A percentile compares a stretch with the other conserved stretches of the same genome.
Evolutionary conservation across 2,888 invertebrate genomes (phyloP).

Genomic region (Timema podura): DNA sequence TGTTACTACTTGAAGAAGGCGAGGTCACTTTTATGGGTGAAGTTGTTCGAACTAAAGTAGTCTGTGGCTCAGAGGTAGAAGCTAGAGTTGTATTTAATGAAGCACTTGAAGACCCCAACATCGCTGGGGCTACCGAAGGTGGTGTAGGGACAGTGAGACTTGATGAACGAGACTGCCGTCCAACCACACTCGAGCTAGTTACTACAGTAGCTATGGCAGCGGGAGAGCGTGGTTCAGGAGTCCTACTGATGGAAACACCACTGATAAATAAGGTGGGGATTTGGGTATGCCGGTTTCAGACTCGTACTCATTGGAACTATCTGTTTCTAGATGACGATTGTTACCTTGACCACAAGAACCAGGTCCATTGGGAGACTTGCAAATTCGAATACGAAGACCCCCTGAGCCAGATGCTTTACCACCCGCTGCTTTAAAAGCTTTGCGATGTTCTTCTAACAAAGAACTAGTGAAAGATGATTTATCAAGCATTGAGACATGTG

Average conservation of each 20-base stretch:
- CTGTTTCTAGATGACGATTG: conserved; percentile 43
- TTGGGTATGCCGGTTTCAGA: conserved; percentile 56
- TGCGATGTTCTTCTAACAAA: conserved; percentile 31
- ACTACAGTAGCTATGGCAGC: conserved; percentile 38
- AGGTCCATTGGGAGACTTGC: conserved; percentile 31
- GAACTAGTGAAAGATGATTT: conserved; percentile 21
- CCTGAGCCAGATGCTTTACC: conserved; percentile 28
- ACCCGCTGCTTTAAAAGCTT: conserved; percentile 32
- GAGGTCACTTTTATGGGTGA: conserved; percentile 13
- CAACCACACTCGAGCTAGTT: conserved; percentile 34
- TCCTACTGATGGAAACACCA: conserved; percentile 54
- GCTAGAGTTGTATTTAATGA: conserved; percentile 23
- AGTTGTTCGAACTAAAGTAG: conserved; percentile 6
- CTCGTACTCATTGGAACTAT: conserved; percentile 53
- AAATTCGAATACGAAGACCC: conserved; percentile 31
- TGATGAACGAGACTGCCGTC: conserved; percentile 49
- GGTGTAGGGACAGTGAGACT: conserved; percentile 48
- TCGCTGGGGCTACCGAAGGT: conserved; percentile 25
- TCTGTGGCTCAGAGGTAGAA: conserved; percentile 15
- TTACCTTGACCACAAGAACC: background rate
- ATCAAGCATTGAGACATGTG: conserved; percentile 3
- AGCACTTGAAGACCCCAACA: conserved; percentile 20
- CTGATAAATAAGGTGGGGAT: conserved; percentile 54
- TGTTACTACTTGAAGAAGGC: conserved; percentile 10
- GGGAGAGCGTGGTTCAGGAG: conserved; percentile 50